These are phyloP conservation scores for Alosa alosa DNA, from an alignment of 2,113 vertebrate genomes.

Conservation along the genomic window DNA sequence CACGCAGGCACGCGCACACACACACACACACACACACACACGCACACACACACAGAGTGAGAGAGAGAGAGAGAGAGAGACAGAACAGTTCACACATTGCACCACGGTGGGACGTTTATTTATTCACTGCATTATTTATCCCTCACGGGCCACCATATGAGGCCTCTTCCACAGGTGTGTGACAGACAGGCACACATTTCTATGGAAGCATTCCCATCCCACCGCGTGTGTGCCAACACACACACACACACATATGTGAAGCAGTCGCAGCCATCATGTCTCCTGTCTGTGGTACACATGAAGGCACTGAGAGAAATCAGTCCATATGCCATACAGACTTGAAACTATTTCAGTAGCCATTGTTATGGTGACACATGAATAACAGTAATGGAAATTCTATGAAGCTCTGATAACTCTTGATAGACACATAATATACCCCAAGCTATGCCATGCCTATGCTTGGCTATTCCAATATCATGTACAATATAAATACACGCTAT, in stretches of 20 bases:
- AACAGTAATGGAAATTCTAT: too few species aligned
- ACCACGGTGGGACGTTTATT: background rate
- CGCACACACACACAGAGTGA: conserved; percentile 15
- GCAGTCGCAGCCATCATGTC: background rate
- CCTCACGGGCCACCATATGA: background rate
- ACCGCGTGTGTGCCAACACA: background rate
- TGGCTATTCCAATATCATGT: too few species aligned
- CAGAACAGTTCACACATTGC: background rate
- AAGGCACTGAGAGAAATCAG: too few species aligned
- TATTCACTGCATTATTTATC: background rate
- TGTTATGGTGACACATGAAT: too few species aligned
- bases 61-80: background rate
- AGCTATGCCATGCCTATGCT: too few species aligned
- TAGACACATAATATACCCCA: too few species aligned
- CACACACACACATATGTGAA: background rate
- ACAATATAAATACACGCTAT: too few species aligned
- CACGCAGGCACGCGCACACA: conserved; percentile 12
- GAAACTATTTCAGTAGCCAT: too few species aligned
- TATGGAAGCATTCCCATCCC: background rate
- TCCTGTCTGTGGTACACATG: too few species aligned
- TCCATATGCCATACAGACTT: too few species aligned
- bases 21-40: conserved; percentile 12
- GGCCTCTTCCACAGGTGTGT: background rate
- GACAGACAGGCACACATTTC: background rate
- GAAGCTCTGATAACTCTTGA: too few species aligned